Base-by-base conservation (phyloP, 1,140 invertebrate genomes). In the Hylaeus volcanicus region DNA sequence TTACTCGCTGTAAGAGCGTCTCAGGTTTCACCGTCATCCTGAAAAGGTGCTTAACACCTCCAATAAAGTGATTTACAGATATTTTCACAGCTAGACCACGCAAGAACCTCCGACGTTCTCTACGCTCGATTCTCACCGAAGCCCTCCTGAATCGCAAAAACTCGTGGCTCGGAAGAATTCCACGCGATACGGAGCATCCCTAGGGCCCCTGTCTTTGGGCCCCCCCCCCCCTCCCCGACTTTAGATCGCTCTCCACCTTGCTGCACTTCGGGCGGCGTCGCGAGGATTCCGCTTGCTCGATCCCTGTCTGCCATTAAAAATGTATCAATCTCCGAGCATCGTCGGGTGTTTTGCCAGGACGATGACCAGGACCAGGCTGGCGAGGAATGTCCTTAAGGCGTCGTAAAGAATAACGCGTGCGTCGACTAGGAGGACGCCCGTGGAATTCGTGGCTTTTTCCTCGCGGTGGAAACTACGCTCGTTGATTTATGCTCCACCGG, bases 251-350 rank as follows among this genome's bases (percentile, higher is more conserved):
- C 8, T 64, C 43, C 26, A 26, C 26, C 26, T 26, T 26, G 26
- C 26, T 56, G 43, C 61, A 9, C 39, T 14, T 64, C 37, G 37
- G 6, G 0, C 51, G 51, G 51, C 51, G 51, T 26, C n/a, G n/a
- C 65, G 26, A 12, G 65, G 65, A 68, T 68, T 68, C 65, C 45
- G 26, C 48, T 26, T n/a, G 65, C 65, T 37, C 65, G 58, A 48
- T 43, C 58, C 58, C n/a, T 43, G 37, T 43, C 71, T 61, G 51
- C 51, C 86, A 89, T 89, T 89, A 89, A 89, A 89, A 88, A 88
- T 89, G 85, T 89, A 89, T 89, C 88, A 88, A 89, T 89, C 88
- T 88, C 65, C 45, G n/a, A 11, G 65, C 9, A 60, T 26, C 45
- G 65, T 12, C 11, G 82, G 61, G 73, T 83, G 75, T 87, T 86